These are phyloP conservation scores for Hypolimnas misippus DNA, from an alignment of 2,888 invertebrate genomes.

Conservation along the genomic window DNA sequence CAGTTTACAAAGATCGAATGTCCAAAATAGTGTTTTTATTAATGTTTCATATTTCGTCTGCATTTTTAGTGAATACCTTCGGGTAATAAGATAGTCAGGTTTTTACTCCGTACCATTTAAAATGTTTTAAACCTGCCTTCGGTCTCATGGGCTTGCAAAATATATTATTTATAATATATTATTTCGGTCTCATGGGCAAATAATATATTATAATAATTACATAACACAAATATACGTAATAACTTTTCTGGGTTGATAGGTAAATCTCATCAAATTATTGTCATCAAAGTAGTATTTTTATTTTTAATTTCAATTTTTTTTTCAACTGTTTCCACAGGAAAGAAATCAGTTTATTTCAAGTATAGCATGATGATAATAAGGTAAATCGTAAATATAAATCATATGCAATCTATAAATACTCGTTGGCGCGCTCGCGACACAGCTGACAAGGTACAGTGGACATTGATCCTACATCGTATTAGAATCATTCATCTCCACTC, in stretches of 20 bases:
- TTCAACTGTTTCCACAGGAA: no score
- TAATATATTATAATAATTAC: no score
- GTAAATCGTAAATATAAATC: constrained; percentile 14
- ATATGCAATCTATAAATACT: constrained; percentile 31
- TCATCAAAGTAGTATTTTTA: no score
- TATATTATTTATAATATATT: no score
- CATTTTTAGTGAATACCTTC: not conserved
- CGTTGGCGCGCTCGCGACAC: constrained; percentile 12
- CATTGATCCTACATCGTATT: constrained; percentile 41
- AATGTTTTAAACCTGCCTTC: no score
- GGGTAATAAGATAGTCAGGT: not conserved
- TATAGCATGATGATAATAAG: not conserved
- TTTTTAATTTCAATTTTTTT: no score
- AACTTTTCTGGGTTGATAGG: no score
- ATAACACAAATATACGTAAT: no score
- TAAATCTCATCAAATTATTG: no score
- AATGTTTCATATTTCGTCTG: not conserved
- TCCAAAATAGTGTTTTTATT: constrained; percentile 10
- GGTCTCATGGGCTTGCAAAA: no score
- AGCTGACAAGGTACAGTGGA: constrained; percentile 37
- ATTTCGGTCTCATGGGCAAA: no score
- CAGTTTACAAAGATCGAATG: constrained; percentile 19
- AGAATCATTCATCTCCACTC: constrained; percentile 27
- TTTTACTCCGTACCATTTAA: no score
- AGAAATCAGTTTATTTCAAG: not conserved